phyloP scores from a whole-genome alignment of 2,797 vertebrate genomes.

The Neosalanx taihuensis region DNA sequence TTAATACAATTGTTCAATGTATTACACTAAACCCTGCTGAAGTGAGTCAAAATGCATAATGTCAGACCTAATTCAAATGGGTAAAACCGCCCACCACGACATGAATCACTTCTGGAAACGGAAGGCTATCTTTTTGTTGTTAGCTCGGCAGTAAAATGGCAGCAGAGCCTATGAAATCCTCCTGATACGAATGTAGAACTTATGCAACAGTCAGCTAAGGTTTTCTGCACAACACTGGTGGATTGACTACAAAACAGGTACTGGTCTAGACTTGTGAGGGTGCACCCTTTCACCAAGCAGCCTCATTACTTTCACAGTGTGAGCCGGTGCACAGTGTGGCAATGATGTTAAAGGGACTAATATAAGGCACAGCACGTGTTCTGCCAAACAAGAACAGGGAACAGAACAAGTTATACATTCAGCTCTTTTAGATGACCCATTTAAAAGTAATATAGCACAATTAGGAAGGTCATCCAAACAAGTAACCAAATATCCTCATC shows the following conservation, averaged over 20 bases:
- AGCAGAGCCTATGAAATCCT: constrained; percentile 51
- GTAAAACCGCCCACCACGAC: constrained; percentile 26
- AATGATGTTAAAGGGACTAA: constrained; percentile 33
- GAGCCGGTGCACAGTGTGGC: constrained; percentile 27
- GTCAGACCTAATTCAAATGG: background rate
- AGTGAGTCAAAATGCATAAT: background rate
- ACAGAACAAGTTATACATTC: background rate
- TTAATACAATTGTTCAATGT: background rate
- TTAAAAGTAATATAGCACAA: background rate
- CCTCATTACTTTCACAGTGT: constrained; percentile 29
- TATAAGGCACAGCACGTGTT: background rate
- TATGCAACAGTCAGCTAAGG: constrained; percentile 58
- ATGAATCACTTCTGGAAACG: constrained; percentile 63
- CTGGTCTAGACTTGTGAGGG: constrained; percentile 61
- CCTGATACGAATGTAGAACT: constrained; percentile 58
- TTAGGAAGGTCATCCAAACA: background rate
- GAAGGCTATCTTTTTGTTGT: constrained; percentile 41
- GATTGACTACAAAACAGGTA: constrained; percentile 29
- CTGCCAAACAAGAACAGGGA: background rate
- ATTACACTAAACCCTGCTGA: background rate
- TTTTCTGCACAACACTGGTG: constrained; percentile 48
- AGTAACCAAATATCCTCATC: background rate
- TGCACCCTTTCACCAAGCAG: constrained; percentile 29
- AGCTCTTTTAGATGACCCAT: background rate
- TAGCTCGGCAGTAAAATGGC: constrained; percentile 35